These are phyloP conservation scores for Peromyscus polionotus DNA, from an alignment of 2,113 vertebrate species.

Conservation along the genomic window DNA sequence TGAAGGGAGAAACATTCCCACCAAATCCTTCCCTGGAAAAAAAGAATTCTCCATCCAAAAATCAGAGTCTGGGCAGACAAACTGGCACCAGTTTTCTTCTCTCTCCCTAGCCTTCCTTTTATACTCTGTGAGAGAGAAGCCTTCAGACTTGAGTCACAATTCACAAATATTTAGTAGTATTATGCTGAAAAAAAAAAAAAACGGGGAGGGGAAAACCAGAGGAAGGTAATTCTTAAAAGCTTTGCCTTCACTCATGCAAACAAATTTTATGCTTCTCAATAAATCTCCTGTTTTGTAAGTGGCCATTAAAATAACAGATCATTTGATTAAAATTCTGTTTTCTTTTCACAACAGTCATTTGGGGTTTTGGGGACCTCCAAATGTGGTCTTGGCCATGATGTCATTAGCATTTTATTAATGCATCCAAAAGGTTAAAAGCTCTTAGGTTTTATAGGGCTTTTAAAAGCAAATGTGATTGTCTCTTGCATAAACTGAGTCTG, in stretches of 20 bases:
- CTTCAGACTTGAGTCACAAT: constrained; percentile 87
- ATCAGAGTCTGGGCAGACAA: constrained; percentile 90
- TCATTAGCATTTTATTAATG: constrained; percentile 87
- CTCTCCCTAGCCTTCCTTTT: constrained; percentile 78
- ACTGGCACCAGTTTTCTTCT: constrained; percentile 89
- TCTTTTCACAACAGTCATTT: constrained; percentile 88
- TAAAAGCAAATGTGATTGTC: constrained; percentile 85
- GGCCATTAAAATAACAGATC: constrained; percentile 90
- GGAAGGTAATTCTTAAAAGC: constrained; percentile 90
- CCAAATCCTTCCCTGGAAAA: constrained; percentile 83
- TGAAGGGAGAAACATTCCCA: constrained; percentile 87
- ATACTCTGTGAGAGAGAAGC: constrained; percentile 86
- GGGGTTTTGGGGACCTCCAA: constrained; percentile 86
- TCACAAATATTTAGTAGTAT: constrained; percentile 91
- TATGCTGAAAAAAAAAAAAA: constrained; percentile 84
- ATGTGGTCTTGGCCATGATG: constrained; percentile 84
- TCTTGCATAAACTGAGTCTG: constrained; percentile 81
- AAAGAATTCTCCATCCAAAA: constrained; percentile 85
- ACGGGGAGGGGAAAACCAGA: constrained; percentile 37
- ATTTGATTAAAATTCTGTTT: constrained; percentile 89
- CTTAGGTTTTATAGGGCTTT: constrained; percentile 83
- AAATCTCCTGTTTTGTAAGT: constrained; percentile 90
- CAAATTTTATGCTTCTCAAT: constrained; percentile 89
- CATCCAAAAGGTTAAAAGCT: constrained; percentile 85
- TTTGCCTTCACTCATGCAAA: constrained; percentile 87